Evolutionary conservation across 2,797 vertebrate genomes (phyloP), one percentile per base, ranked within the genome.

Genomic region (Menidia menidia): DNA sequence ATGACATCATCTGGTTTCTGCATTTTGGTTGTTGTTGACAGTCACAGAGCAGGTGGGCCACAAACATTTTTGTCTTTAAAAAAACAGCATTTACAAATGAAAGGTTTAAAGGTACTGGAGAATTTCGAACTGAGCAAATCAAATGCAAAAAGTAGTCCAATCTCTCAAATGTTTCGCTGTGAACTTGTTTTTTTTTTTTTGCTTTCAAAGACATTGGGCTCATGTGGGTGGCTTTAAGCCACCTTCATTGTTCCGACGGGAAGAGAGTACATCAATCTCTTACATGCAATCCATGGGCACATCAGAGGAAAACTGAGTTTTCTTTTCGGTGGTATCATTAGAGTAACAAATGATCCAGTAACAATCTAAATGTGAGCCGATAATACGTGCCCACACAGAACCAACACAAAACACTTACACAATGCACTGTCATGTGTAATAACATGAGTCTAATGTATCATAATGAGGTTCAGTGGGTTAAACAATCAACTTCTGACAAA

Each of bases 401-500:
- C 54, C 57, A 32, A 60, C 32, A 70, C 35, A 32, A 55, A 61
- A 64, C 62, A 19, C 30, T 48, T 18, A 60, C 41, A 71, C 30
- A 66, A 75, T 44, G 47, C 59, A 71, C 72, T 45, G 53, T 64
- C 82, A 80, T 73, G 57, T 72, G 67, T 54, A 67, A 80, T 78
- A 84, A 86, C 45, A 64, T 2, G 41, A 57, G 59, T 54, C 59
- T 59, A 78, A 82, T 85, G 68, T 55, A 64, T 83, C 78, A 85
- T 90, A 85, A 91, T 90, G 76, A 86, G 75, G 80, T 85, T 76
- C 79, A 81, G 80, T 65, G 63, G 87, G 85, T 87, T 86, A 78
- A 86, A 82, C 75, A 87, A 86, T 83, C 83, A 75, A 33, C 67
- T 51, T 30, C 69, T 64, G 44, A 85, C 88, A 83, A 68, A 77